Evolutionary conservation across 2,797 vertebrate genomes (phyloP), one percentile per base, ranked within the genome.

Genomic region (Yasuhikotakia modesta): DNA sequence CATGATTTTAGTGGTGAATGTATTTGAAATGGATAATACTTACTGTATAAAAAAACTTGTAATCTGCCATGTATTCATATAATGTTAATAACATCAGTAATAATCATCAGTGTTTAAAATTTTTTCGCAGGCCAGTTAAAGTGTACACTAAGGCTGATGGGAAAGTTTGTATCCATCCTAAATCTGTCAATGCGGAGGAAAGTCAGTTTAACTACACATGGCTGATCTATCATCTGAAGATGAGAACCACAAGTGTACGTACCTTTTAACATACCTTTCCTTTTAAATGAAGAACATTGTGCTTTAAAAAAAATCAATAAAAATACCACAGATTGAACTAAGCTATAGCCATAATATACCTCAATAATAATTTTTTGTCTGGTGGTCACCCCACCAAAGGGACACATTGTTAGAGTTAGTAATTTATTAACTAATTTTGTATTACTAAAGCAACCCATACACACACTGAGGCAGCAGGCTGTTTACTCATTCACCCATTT

Each of bases 221-320:
- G 98, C 95, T 99, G 1, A 95, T 99, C 87, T 99, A 99, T 87
- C 98, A 99, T 84, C 90, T 99, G 77, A 99, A 99, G 94, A 99
- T 99, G 97, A 95, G 94, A 81, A 99, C 98, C 1, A 98, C 93
- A 87, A 97, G 95, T 1, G 98, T 99, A 89, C 93, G 95, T 86
- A 30, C 4, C 19, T 39, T 32, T 17, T 17, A 11, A n/a, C 66
- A 63, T 21, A 45, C 14, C 30, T 22, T 19, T n/a, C n/a, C n/a
- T 53, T n/a, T n/a, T 10, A 21, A 19, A 55, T 55, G 2, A 21
- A 21, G 5, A 3, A 55, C 8, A 55, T 55, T 17, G 5, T 55
- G 21, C 24, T 22, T 55, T 57, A 73, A 43, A 73, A 46, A 48
- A 24, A 70, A 21, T 35, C 53, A 52, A 70, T 52, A 16, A 60